These are phyloP conservation scores for Pilophorus perplexus DNA, from an alignment of 2,888 invertebrate species.

Conservation along the genomic window DNA sequence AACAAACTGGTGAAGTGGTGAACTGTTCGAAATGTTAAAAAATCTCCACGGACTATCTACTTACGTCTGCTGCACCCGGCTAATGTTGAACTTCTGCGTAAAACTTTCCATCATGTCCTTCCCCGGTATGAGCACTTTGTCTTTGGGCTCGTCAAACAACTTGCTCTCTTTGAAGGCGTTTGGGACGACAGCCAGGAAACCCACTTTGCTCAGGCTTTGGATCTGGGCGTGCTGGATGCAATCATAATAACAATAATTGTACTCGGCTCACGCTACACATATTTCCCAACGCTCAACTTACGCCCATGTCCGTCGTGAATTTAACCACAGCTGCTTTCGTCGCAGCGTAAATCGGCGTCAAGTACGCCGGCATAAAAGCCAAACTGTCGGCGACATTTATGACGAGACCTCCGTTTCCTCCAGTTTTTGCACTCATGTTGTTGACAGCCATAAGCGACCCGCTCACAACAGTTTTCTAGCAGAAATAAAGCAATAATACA, in stretches of 20 bases:
- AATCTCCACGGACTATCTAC: not conserved
- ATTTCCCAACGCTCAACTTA: not conserved
- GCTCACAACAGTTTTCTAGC: conserved; percentile 21
- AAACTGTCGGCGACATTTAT: conserved; percentile 17
- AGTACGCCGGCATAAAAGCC: conserved; percentile 11
- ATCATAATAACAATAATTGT: not conserved
- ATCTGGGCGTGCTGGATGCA: not conserved
- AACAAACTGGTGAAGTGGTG: not conserved
- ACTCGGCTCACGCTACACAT: too few relatives aligned
- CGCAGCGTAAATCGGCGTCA: conserved; percentile 40
- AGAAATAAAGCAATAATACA: not conserved
- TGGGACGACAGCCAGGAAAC: conserved; percentile 3
- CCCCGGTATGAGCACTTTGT: conserved; percentile 4
- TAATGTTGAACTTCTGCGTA: not conserved
- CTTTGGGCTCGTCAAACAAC: conserved; percentile 14
- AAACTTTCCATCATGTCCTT: conserved; percentile 11
- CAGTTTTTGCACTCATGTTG: conserved; percentile 16
- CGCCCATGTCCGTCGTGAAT: conserved; percentile 41
- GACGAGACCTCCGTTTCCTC: conserved; percentile 29
- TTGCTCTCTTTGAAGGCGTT: not conserved
- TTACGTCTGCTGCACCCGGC: conserved; percentile 6
- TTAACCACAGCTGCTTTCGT: conserved; percentile 41
- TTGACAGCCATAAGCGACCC: conserved; percentile 25
- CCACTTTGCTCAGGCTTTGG: conserved; percentile 10
- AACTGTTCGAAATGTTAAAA: not conserved